Base-by-base conservation (phyloP, 2,797 vertebrate species). In the Gastrophryne carolinensis region DNA sequence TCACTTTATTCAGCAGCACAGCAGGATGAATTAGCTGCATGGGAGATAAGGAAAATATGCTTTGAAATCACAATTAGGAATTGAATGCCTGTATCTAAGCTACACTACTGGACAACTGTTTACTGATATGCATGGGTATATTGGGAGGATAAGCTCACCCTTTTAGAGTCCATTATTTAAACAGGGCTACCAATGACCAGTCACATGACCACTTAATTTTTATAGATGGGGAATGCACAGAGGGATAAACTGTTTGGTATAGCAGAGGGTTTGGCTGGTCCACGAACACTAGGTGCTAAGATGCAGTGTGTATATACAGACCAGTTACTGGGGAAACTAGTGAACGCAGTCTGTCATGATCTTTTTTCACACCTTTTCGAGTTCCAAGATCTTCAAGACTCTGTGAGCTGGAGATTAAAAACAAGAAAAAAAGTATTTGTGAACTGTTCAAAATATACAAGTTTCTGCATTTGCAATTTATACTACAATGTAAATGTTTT, bases 291-390 rank as follows among this genome's bases (percentile, higher is more conserved):
- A 23, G 24, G 9, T n/a, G n/a, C n/a, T n/a, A n/a, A 27, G 70
- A 24, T 47, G 63, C 24, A 56, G 27, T 27, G 66, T 44, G 52
- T 19, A 50, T 66, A 78, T 89, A 95, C 88, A 93, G 87, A 82
- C 95, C 95, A 37, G 92, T 88, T 83, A 93, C 90, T 37, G 94
- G 93, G 26, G 91, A 91, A 67, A 94, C 88, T 83, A 88, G 67
- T 0, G 84, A 85, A 66, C 86, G 82, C 41, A 89, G 77, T 79
- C 86, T 86, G 70, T 88, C 84, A 0, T 86, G 86, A 32, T 89
- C 86, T 53, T 86, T 88, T 83, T 87, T 87, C 35, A 82, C 63
- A 35, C 81, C 85, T 80, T 65, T 82, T 23, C 0, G 84, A 57
- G 86, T 83, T 78, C 85, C 85, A 19, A 88, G 5, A 0, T 89